Base-by-base conservation (phyloP, 2,797 vertebrate genomes). In the Oophaga sylvatica region DNA sequence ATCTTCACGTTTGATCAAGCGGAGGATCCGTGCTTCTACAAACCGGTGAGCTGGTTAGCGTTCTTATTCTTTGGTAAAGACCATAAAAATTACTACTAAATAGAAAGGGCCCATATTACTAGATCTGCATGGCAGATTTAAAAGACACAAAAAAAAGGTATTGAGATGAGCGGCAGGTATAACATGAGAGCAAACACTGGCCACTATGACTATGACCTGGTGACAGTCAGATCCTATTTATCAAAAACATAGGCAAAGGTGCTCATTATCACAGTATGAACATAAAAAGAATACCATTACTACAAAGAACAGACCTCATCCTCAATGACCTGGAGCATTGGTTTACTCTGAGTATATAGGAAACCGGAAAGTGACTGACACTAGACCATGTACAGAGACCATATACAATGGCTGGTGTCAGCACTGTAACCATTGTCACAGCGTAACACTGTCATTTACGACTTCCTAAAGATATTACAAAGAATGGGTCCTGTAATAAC, bases 391-490 rank as follows among this genome's bases (percentile, higher is more conserved):
- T 53, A 53, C 11, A 77, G 15, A 62, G 73, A 29, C 41, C 8
- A 29, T 22, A 11, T 15, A 67, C 59, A 77, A 62, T 65, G 80
- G 65, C 60, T 65, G 62, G 20, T 26, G 19, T 81, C 59, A 65
- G 35, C 80, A 48, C 20, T 67, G 60, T 13, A 13, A n/a, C 79
- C n/a, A 84, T 84, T 84, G 57, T 62, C 41, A 48, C 45, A 53
- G 77, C 15, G 59, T 31, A 77, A 85, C 73, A 48, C 60, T 31
- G 73, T 67, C 41, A 85, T 78, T 85, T 77, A 31, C 59, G 31
- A 56, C n/a, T 65, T 78, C 83, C 83, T 85, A 22, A 56, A 53
- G 22, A 19, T 19, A n/a, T 5, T 20, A 63, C 48, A 15, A 80
- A n/a, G 20, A 22, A 45, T 9, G 0, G 41, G 7, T 17, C 41